Percentiles rank a stretch among this genome's conserved stretches.
Conservation (phyloP, 2,888 invertebrate species). For the Toxonevra muliebris region DNA sequence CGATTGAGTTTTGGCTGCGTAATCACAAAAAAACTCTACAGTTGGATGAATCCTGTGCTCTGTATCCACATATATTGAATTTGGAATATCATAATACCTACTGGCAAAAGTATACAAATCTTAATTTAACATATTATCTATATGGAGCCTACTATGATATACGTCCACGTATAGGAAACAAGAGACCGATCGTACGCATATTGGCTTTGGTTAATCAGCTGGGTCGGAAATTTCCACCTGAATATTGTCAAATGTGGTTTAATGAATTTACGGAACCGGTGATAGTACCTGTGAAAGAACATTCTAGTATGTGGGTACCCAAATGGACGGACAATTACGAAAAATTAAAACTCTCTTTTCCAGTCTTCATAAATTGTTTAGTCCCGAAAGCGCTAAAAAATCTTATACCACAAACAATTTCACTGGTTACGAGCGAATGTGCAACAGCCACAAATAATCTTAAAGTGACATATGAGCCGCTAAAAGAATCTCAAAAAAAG, state of each 20-base stretch:
- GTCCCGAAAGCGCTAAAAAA: constrained; percentile 72
- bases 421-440: constrained; percentile 81
- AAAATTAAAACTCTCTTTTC: constrained; percentile 70
- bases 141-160: constrained; percentile 90
- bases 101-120: constrained; percentile 84
- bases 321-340: constrained; percentile 91
- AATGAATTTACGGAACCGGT: constrained; percentile 78
- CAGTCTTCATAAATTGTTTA: constrained; percentile 87
- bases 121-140: constrained; percentile 84
- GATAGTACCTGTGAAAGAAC: constrained; percentile 80
- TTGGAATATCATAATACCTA: constrained; percentile 91
- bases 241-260: constrained; percentile 89
- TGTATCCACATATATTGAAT: constrained; percentile 83
- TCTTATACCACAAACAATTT: constrained; percentile 68
- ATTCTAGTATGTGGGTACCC: constrained; percentile 89
- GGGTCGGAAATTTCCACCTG: constrained; percentile 69
- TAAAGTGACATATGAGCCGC: constrained; percentile 75
- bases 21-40: constrained; percentile 69
- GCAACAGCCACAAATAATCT: constrained; percentile 84
- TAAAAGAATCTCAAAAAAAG: constrained; percentile 65
- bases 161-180: constrained; percentile 70
- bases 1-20: constrained; percentile 81
- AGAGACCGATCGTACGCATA: constrained; percentile 79
- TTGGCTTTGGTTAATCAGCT: constrained; percentile 88
- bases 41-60: constrained; percentile 75